phyloP scores from a whole-genome alignment of 53 echinoderm and acorn worm species.

The Pentamera pediparva region DNA sequence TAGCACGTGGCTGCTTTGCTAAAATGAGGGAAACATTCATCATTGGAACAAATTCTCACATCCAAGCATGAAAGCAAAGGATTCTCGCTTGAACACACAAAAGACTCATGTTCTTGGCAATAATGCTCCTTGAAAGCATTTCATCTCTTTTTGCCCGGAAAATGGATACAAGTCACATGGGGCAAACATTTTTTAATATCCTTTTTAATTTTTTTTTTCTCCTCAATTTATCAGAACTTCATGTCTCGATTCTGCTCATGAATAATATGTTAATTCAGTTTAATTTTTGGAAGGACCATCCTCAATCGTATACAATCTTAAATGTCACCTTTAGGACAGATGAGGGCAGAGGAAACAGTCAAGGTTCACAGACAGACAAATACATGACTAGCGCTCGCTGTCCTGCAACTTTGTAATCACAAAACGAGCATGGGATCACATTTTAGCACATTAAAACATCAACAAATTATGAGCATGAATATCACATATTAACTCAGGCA shows the following conservation, averaged over 20 bases:
- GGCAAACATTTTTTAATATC: no score
- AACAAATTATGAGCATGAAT: neutral
- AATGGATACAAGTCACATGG: no score
- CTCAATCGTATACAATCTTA: neutral
- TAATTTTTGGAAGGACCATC: no score
- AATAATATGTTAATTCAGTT: no score
- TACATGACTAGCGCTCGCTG: neutral
- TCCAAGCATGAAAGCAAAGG: neutral
- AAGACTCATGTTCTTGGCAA: no score
- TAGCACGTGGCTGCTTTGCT: conserved; percentile 31
- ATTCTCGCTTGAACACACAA: neutral
- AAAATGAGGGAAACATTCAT: neutral
- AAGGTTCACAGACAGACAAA: neutral
- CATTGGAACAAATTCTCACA: no score
- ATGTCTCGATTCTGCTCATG: no score
- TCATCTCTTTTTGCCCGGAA: no score
- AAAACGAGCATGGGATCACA: neutral
- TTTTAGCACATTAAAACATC: neutral
- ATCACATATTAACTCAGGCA: neutral
- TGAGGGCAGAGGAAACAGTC: neutral
- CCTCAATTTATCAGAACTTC: no score
- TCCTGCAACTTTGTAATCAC: no score
- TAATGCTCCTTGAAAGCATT: no score
- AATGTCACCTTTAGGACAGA: neutral
- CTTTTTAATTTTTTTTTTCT: no score